Percentiles rank a stretch among this genome's conserved stretches.
phyloP scores from a whole-genome alignment of 2,113 vertebrate genomes.

The Excalfactoria chinensis region DNA sequence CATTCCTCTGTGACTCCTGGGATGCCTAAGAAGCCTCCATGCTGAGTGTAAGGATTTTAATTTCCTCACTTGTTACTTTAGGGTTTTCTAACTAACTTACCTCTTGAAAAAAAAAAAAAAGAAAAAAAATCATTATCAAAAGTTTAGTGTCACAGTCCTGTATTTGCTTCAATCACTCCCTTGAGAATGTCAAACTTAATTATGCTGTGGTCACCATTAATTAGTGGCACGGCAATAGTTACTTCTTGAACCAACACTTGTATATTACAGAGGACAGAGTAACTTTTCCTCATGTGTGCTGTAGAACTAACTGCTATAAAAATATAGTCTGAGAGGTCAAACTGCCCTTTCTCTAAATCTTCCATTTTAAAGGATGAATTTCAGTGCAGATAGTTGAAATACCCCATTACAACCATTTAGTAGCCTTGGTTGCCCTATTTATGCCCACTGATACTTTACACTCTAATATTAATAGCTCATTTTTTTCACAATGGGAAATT shows the following conservation, averaged over 20 bases:
- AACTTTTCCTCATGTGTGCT: slow-evolving; percentile 57
- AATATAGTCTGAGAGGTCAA: slow-evolving; percentile 36
- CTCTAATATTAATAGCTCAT: not conserved
- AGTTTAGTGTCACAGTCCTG: slow-evolving; percentile 57
- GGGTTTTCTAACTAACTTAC: slow-evolving; percentile 49
- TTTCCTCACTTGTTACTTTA: slow-evolving; percentile 69
- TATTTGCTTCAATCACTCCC: slow-evolving; percentile 60
- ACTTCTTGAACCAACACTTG: slow-evolving; percentile 54
- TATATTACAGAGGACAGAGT: slow-evolving; percentile 1
- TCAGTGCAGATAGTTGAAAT: slow-evolving; percentile 42
- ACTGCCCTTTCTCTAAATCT: slow-evolving; percentile 22
- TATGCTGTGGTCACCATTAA: slow-evolving; percentile 59
- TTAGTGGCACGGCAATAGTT: slow-evolving; percentile 18
- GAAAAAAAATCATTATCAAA: slow-evolving; percentile 50
- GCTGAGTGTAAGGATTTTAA: slow-evolving; percentile 72
- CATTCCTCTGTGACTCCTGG: slow-evolving; percentile 64
- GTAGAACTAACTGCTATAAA: slow-evolving; percentile 43
- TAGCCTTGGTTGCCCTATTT: slow-evolving; percentile 23
- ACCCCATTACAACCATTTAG: not conserved
- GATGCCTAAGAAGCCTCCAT: slow-evolving; percentile 69
- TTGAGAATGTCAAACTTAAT: slow-evolving; percentile 62
- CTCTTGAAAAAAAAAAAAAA: slow-evolving; percentile 21
- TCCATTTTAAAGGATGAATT: slow-evolving; percentile 39
- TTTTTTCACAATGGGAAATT: slow-evolving; percentile 24
- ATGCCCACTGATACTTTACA: slow-evolving; percentile 18